Base-by-base conservation (phyloP, 1,140 invertebrate species). In the Lordiphosa collinella region DNA sequence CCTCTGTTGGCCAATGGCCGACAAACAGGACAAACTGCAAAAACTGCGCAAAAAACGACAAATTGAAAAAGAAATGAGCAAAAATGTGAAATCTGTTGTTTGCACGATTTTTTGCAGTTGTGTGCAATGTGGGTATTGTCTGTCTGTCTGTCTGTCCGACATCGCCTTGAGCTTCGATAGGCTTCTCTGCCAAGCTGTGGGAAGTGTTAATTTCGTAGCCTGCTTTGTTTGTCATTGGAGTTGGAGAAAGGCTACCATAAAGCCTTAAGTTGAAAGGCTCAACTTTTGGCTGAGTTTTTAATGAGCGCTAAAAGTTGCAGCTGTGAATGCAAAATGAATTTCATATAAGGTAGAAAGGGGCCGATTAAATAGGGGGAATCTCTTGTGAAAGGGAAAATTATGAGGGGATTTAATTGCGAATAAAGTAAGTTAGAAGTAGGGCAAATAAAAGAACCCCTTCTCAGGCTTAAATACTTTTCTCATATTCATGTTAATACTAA, bases 31-130 rank as follows among this genome's bases (percentile, higher is more conserved):
- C 59, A 37, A 60, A 38, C 8, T 29, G 11, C 47, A 52, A 47
- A 49, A 66, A 70, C 75, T 76, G 75, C 71, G 75, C 65, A 80
- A 82, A 71, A 82, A 80, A 76, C 62, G 58, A 82, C 66, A 73
- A 82, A 76, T 84, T 76, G 76, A 78, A 82, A 82, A 82, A 61
- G 76, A 75, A 84, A 80, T 71, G 72, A 84, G 66, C 72, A 68
- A 84, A 78, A 62, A 48, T 67, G 51, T 54, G 67, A 75, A 82
- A 75, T 82, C 71, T 72, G 78, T 76, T 82, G 78, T 84, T 82
- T 82, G 78, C 71, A 50, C 65, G 37, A 34, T 40, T 11, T 1
- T 35, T 10, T 44, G 18, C 18, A 22, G 12, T 51, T 52, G 50
- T 48, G 46, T 56, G 44, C 38, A 35, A 50, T 35, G 47, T 50